phyloP scores from a whole-genome alignment of 2,113 vertebrate species.

The Melanotaenia duboulayi region DNA sequence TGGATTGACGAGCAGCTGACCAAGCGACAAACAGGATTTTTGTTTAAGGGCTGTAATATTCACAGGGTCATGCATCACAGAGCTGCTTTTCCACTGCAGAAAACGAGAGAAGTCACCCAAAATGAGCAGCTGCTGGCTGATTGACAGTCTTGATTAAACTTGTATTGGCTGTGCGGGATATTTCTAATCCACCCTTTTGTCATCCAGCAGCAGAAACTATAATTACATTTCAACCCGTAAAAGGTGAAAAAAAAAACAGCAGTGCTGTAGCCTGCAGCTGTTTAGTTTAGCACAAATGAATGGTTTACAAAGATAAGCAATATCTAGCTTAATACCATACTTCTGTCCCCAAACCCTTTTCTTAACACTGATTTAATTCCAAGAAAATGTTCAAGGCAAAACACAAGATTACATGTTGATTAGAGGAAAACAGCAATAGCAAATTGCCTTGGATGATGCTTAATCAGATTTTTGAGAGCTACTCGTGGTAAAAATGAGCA shows the following conservation, averaged over 20 bases:
- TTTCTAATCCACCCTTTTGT: constrained; percentile 73
- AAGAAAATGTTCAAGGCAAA: constrained; percentile 46
- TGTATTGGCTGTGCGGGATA: constrained; percentile 53
- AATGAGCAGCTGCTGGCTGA: constrained; percentile 46
- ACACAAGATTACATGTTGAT: constrained; percentile 55
- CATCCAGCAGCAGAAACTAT: constrained; percentile 51
- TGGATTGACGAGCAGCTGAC: constrained; percentile 12
- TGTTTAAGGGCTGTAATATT: constrained; percentile 46
- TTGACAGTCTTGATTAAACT: constrained; percentile 69
- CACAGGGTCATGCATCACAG: constrained; percentile 45
- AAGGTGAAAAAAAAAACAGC: constrained; percentile 39
- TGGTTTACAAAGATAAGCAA: constrained; percentile 55
- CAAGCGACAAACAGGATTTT: constrained; percentile 47
- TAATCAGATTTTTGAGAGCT: constrained; percentile 43
- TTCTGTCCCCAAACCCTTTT: constrained; percentile 21
- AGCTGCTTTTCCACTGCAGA: constrained; percentile 50
- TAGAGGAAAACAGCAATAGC: constrained; percentile 21
- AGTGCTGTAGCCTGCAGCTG: constrained; percentile 51
- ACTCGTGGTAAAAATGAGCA: constrained; percentile 38
- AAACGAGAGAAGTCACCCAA: constrained; percentile 23
- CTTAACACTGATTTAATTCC: constrained; percentile 57
- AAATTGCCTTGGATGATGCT: constrained; percentile 35
- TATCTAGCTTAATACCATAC: constrained; percentile 40
- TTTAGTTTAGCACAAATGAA: constrained; percentile 46
- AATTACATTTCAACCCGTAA: constrained; percentile 59